Conservation (phyloP, 2,797 vertebrate genomes). For the Setipinna tenuifilis region DNA sequence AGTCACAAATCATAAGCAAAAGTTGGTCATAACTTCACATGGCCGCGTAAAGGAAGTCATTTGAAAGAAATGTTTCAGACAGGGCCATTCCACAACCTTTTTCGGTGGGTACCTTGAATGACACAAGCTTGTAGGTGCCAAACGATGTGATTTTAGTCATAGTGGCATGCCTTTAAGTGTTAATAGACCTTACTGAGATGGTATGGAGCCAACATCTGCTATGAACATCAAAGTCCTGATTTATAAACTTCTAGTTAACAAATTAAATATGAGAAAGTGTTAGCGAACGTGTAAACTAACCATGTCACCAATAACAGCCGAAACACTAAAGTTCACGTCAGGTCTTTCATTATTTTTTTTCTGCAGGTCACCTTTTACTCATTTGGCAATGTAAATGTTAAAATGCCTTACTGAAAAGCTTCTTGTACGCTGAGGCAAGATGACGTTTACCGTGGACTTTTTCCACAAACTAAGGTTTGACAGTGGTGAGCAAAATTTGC, state of each 20-base stretch:
- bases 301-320: not conserved
- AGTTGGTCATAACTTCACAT: not conserved
- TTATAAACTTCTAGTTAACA: not conserved
- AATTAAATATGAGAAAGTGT: not conserved
- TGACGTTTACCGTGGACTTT: no score
- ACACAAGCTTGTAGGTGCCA: not conserved
- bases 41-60: not conserved
- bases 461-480: no score
- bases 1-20: not conserved
- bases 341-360: no score
- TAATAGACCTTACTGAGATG: not conserved
- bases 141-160: not conserved
- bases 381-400: no score
- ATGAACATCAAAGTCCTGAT: not conserved
- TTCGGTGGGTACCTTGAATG: not conserved
- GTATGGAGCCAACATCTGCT: no score
- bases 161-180: not conserved
- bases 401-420: no score
- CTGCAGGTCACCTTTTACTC: no score
- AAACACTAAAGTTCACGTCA: not conserved
- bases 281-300: no score
- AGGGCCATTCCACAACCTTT: not conserved
- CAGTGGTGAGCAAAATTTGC: no score
- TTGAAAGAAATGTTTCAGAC: not conserved
- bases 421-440: no score